Percentiles rank a stretch among this genome's conserved stretches.
Evolutionary conservation across 2,888 invertebrate genomes (phyloP).

Genomic region (Eulithis testata): DNA sequence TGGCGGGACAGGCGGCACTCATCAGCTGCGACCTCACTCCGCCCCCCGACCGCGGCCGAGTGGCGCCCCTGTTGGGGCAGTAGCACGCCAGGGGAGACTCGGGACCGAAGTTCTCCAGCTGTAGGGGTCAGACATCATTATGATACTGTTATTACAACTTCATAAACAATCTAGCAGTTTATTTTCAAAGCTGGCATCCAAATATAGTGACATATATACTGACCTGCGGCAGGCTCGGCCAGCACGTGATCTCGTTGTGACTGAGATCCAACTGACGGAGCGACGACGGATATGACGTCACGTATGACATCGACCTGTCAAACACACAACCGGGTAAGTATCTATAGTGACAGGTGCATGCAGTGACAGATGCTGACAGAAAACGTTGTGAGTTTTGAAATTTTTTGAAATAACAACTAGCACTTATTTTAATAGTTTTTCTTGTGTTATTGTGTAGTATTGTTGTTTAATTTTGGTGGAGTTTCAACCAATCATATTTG

Average conservation of each 20-base stretch:
- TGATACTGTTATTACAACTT: too few relatives aligned
- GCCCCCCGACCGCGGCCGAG: constrained; percentile 36
- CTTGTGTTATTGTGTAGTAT: too few relatives aligned
- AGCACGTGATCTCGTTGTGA: constrained; percentile 95
- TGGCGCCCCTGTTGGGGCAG: constrained; percentile 61
- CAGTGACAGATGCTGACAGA: too few relatives aligned
- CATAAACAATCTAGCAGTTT: too few relatives aligned
- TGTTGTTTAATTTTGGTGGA: too few relatives aligned
- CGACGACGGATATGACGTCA: constrained; percentile 94
- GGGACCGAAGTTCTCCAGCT: constrained; percentile 85
- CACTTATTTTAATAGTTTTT: too few relatives aligned
- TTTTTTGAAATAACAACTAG: too few relatives aligned
- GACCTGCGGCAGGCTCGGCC: constrained; percentile 94
- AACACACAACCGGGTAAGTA: neutral
- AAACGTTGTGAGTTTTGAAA: too few relatives aligned
- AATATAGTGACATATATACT: constrained; percentile 33
- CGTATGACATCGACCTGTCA: constrained; percentile 90
- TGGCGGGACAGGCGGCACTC: constrained; percentile 92
- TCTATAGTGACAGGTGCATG: too few relatives aligned
- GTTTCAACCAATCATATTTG: too few relatives aligned
- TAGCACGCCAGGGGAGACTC: constrained; percentile 90
- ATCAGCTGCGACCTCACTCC: constrained; percentile 89
- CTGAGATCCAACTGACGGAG: constrained; percentile 96
- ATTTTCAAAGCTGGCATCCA: neutral
- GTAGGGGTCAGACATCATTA: constrained; percentile 70